Evolutionary conservation across 2,888 invertebrate genomes (phyloP), one percentile per base, ranked within the genome.

Genomic region (Pharmacophagus antenor): DNA sequence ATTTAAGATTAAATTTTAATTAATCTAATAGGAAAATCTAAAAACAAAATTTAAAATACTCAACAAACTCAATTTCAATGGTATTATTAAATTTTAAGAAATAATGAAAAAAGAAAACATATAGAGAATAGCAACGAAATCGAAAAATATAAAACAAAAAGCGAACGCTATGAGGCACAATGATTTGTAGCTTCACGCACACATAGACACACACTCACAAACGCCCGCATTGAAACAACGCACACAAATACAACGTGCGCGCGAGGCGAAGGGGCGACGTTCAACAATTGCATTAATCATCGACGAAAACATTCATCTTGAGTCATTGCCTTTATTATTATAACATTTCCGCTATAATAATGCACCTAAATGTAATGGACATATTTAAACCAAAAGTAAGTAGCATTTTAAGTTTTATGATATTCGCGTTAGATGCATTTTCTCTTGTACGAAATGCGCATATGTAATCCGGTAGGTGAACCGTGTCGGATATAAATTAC

Each of bases 41-140:
- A 2, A 37, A n/a, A n/a, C n/a, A n/a, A n/a, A 37, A n/a, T n/a
- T n/a, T n/a, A n/a, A n/a, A n/a, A n/a, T n/a, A n/a, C n/a, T n/a
- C n/a, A n/a, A n/a, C n/a, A n/a, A n/a, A n/a, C n/a, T n/a, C n/a
- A 37, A 37, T n/a, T 5, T 37, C 4, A 37, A n/a, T n/a, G n/a
- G n/a, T n/a, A n/a, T n/a, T 37, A 37, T n/a, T 37, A n/a, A n/a
- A 37, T 37, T 3, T 37, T 1, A n/a, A 15, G 10, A 37, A 37
- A 8, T 23, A 8, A 47, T 42, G n/a, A 27, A 27, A 52, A 49
- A 47, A 62, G 60, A 66, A 58, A 63, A 66, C 64, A 56, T 54
- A 65, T 62, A 63, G 61, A 65, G 58, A 68, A 67, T 62, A 63
- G 70, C 71, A 68, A 63, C 57, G 67, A 68, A 67, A 64, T 67